phyloP scores from a whole-genome alignment of 2,113 vertebrate genomes.

The Misgurnus mizolepis region DNA sequence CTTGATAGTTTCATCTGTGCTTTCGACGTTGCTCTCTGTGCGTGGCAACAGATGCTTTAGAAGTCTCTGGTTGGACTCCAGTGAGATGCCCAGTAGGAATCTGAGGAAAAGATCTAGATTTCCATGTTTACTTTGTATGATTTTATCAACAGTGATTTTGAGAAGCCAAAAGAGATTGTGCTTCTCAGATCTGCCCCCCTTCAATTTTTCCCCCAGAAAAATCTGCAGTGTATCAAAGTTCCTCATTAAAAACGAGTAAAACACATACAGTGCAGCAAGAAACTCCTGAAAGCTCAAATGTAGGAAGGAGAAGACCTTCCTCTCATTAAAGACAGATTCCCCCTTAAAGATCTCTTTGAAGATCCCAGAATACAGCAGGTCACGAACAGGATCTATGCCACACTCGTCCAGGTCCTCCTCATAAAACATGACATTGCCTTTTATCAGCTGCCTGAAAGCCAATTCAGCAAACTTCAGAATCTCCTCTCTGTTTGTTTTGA shows the following conservation, averaged over 20 bases:
- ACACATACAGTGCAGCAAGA: constrained; percentile 6
- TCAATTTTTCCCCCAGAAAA: neutral
- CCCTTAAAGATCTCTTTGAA: neutral
- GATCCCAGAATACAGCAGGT: neutral
- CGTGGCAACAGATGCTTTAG: neutral
- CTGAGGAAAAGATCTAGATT: neutral
- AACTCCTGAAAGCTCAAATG: constrained; percentile 15
- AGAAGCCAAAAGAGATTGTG: neutral
- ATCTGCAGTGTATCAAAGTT: neutral
- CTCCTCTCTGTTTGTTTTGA: neutral
- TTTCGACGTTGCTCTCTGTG: neutral
- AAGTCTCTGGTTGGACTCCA: constrained; percentile 5
- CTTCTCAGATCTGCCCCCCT: neutral
- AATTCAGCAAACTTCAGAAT: neutral
- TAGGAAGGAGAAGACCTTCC: constrained; percentile 2
- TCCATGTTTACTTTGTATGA: neutral
- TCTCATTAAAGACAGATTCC: neutral
- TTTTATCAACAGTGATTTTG: neutral
- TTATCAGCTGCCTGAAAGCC: constrained; percentile 3
- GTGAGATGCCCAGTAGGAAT: constrained; percentile 14
- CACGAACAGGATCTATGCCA: neutral
- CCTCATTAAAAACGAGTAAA: neutral
- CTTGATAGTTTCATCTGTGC: neutral
- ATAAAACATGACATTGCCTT: neutral
- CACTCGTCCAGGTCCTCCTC: neutral